Evolutionary conservation across 2,888 invertebrate genomes (phyloP).

Genomic region (Ditula angustiorana): DNA sequence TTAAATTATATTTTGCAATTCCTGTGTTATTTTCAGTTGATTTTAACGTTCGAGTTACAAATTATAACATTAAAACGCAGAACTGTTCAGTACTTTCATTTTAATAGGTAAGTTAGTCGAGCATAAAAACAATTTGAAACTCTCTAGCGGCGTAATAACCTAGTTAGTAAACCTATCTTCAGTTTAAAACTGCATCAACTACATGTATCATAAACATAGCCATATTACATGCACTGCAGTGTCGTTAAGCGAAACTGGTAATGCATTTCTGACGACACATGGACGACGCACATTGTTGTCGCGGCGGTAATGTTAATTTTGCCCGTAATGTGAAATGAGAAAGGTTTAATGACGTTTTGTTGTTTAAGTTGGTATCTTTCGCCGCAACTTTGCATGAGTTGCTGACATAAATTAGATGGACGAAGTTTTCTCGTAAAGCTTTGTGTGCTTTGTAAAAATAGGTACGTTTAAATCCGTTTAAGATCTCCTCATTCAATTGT

Average conservation of each 20-base stretch:
- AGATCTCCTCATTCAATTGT: too few species aligned
- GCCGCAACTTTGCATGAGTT: not conserved
- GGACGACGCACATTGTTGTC: conserved; percentile 14
- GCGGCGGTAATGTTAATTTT: conserved; percentile 31
- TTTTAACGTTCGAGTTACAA: too few species aligned
- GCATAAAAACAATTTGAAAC: not conserved
- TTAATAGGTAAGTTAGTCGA: too few species aligned
- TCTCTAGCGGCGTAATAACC: not conserved
- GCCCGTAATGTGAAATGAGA: conserved; percentile 17
- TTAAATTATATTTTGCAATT: too few species aligned
- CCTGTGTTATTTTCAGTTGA: too few species aligned
- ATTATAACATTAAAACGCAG: too few species aligned
- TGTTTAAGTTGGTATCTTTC: not conserved
- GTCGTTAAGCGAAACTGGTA: conserved; percentile 41
- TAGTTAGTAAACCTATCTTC: not conserved
- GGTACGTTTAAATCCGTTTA: too few species aligned
- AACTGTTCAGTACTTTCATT: too few species aligned
- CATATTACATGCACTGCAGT: conserved; percentile 6
- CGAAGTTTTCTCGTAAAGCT: not conserved
- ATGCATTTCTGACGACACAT: conserved; percentile 53
- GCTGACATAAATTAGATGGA: not conserved
- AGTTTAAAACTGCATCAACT: not conserved
- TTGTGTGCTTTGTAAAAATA: too few species aligned
- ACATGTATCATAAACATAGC: not conserved
- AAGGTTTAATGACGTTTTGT: conserved; percentile 1